Percentiles rank a stretch among this genome's conserved stretches.
phyloP scores from a whole-genome alignment of 2,797 vertebrate genomes.

The Nannoperca obscura region DNA sequence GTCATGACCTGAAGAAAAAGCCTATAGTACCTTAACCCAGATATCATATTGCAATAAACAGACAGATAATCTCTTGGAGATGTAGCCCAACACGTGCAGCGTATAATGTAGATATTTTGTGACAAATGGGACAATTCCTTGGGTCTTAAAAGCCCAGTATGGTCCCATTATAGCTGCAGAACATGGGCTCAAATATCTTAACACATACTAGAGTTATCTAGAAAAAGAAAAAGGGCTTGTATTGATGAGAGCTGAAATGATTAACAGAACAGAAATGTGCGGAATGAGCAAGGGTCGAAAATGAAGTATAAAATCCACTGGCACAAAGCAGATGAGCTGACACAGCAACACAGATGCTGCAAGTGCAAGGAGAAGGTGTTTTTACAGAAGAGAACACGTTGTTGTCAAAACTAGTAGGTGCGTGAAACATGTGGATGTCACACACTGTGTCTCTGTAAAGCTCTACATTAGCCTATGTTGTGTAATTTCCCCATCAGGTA shows the following conservation, averaged over 20 bases:
- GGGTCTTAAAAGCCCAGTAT: conserved; percentile 38
- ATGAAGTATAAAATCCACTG: conserved; percentile 7
- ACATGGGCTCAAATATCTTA: conserved; percentile 57
- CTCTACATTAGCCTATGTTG: background rate
- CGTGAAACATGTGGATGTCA: conserved; percentile 9
- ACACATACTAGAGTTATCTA: conserved; percentile 22
- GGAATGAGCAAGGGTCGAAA: conserved; percentile 10
- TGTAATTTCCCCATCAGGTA: conserved; percentile 16
- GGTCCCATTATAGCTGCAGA: conserved; percentile 49
- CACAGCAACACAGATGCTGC: conserved; percentile 21
- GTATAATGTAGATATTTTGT: conserved; percentile 36
- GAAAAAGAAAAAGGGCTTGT: conserved; percentile 2
- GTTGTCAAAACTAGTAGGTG: background rate
- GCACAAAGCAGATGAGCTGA: conserved; percentile 15
- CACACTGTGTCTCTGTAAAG: background rate
- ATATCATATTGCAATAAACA: conserved; percentile 68
- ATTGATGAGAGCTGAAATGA: conserved; percentile 3
- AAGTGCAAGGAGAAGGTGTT: conserved; percentile 7
- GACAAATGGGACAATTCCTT: conserved; percentile 48
- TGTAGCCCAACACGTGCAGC: conserved; percentile 34
- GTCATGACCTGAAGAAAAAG: conserved; percentile 53
- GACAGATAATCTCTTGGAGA: conserved; percentile 50
- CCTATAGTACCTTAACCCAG: conserved; percentile 42
- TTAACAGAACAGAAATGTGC: conserved; percentile 5
- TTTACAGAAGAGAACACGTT: conserved; percentile 8